Evolutionary conservation across 2,888 invertebrate genomes (phyloP), one percentile per base, ranked within the genome.

Genomic region (Cheilosia soror): DNA sequence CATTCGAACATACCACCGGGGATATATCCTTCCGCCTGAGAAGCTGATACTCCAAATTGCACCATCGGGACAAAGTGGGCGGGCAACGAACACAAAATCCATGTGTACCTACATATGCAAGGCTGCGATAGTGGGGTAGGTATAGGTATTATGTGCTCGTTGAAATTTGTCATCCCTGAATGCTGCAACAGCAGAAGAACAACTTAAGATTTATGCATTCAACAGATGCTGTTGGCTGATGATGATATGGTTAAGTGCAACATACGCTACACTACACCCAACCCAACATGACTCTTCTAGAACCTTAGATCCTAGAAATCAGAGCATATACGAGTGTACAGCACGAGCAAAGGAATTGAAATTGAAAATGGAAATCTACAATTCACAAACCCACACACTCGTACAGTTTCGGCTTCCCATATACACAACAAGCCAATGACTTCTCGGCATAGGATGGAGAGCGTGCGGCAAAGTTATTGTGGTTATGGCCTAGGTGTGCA

Each of bases 211-310:
- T 81, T 85, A 81, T 85, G 66, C 76, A 81, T 85, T 80, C 85
- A 85, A 81, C 85, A 85, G 81, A 80, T 85, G 85, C 62, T 81
- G 76, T 76, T 68, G 62, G 44, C 62, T 72, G 81, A 85, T 68
- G 85, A 81, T 57, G 76, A 76, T 80, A 76, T 73, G 80, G 75
- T 76, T 85, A 80, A 83, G 57, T 62, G 71, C 31, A 60, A 49
- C 57, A 79, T 60, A 72, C 58, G 57, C 27, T 47, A 29, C 15
- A 37, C 29, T 27, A 75, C 57, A 15, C 40, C 31, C 75, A 29
- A 5, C 15, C 13, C 51, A 63, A 63, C 20, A 20, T 2, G 20
- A 20, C 20, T 20, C 20, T 20, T 20, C 20, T 20, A 44, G 47
- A 31, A 4, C 27, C 13, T 25, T 2, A 51, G 51, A 51, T 63